phyloP scores from a whole-genome alignment of 2,888 invertebrate genomes.

The Allacma fusca region DNA sequence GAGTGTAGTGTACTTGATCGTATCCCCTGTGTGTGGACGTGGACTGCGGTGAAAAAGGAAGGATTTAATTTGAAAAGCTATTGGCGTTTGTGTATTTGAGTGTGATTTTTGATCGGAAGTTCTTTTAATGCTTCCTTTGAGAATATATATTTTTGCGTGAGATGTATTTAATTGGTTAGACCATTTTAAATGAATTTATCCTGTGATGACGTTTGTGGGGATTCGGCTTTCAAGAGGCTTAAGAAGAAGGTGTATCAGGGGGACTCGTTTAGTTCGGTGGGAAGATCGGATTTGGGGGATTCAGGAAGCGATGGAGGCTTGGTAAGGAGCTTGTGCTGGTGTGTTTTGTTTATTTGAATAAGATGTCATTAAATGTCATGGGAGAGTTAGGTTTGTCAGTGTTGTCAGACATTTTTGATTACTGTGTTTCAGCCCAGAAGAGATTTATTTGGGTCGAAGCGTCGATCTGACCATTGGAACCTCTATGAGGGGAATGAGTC shows the following conservation, averaged over 20 bases:
- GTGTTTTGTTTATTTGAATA: no score
- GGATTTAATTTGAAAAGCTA: no score
- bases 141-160: no score
- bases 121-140: no score
- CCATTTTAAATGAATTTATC: no score
- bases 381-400: not conserved
- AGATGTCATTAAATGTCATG: not conserved
- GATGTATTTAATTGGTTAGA: no score
- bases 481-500: not conserved
- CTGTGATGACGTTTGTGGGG: not conserved
- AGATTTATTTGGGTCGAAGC: conserved; percentile 4
- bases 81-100: no score
- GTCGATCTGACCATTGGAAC: not conserved
- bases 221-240: not conserved
- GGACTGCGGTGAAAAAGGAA: no score
- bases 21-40: no score
- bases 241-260: not conserved
- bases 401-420: no score
- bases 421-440: not conserved
- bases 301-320: not conserved
- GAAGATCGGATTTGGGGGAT: not conserved
- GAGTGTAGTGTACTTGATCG: no score
- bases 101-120: no score
- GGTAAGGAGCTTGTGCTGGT: not conserved
- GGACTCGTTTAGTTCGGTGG: not conserved